These are phyloP conservation scores for Dryomyza anilis DNA, from an alignment of 2,888 invertebrate genomes.

Conservation along the genomic window DNA sequence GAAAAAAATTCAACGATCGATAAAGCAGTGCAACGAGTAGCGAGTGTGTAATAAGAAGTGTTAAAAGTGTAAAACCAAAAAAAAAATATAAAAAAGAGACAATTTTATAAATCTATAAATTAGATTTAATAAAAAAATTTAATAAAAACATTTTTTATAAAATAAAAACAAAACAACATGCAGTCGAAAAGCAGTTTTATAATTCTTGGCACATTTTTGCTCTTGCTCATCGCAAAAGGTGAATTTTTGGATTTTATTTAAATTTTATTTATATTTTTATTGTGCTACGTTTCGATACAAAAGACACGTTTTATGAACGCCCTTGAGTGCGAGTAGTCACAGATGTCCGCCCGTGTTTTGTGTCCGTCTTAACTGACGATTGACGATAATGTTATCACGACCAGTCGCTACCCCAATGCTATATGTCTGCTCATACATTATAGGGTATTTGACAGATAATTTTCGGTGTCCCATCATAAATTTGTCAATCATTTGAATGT, in stretches of 20 bases:
- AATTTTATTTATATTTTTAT: not conserved
- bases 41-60: not conserved
- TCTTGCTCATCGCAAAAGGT: constrained; percentile 32
- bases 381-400: too few relatives aligned
- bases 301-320: too few relatives aligned
- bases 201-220: constrained; percentile 20
- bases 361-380: too few relatives aligned
- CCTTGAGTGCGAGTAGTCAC: not conserved
- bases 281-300: too few relatives aligned
- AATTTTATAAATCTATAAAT: not conserved
- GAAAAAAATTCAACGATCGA: not conserved
- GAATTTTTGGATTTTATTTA: constrained; percentile 9
- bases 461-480: too few relatives aligned
- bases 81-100: not conserved
- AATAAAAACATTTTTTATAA: too few relatives aligned
- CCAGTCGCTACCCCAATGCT: too few relatives aligned
- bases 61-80: not conserved
- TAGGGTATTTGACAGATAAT: too few relatives aligned
- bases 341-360: too few relatives aligned
- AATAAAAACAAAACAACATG: constrained; percentile 25
- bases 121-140: not conserved
- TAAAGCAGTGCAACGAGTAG: not conserved
- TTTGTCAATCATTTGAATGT: too few relatives aligned
- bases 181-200: constrained; percentile 18
- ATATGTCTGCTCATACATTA: too few relatives aligned